Conservation (phyloP, 2,113 vertebrate genomes). For the Cyanocitta stelleri region DNA sequence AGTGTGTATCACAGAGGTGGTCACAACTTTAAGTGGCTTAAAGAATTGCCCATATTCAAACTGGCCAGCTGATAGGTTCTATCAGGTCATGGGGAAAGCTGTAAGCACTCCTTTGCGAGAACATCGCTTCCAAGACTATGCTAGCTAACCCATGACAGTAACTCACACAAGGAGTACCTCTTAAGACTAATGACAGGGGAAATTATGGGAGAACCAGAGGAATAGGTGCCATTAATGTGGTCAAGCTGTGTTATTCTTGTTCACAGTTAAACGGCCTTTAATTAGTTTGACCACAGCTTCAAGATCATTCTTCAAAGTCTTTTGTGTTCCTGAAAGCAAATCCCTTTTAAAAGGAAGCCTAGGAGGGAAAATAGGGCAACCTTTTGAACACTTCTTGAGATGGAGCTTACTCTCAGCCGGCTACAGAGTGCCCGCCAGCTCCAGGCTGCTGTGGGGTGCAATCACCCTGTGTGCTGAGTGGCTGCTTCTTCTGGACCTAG, state of each 20-base stretch:
- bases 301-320: not conserved
- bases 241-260: not conserved
- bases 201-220: not conserved
- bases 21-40: too few relatives aligned
- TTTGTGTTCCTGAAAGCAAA: not conserved
- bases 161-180: not conserved
- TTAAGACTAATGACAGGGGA: not conserved
- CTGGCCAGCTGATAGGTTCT: too few relatives aligned
- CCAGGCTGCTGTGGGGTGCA: not conserved
- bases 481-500: fast-evolving
- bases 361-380: not conserved
- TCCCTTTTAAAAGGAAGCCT: not conserved
- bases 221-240: not conserved
- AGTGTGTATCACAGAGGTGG: too few relatives aligned
- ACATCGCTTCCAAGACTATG: too few relatives aligned
- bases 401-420: not conserved
- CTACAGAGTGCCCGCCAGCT: fast-evolving
- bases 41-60: too few relatives aligned
- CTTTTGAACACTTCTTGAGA: not conserved
- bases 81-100: too few relatives aligned
- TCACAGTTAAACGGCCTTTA: not conserved
- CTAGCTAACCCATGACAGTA: too few relatives aligned
- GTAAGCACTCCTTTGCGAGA: too few relatives aligned
- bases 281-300: not conserved
- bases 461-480: not conserved